Evolutionary conservation across 2,888 invertebrate species (phyloP).

Genomic region (Epinotia ramella): DNA sequence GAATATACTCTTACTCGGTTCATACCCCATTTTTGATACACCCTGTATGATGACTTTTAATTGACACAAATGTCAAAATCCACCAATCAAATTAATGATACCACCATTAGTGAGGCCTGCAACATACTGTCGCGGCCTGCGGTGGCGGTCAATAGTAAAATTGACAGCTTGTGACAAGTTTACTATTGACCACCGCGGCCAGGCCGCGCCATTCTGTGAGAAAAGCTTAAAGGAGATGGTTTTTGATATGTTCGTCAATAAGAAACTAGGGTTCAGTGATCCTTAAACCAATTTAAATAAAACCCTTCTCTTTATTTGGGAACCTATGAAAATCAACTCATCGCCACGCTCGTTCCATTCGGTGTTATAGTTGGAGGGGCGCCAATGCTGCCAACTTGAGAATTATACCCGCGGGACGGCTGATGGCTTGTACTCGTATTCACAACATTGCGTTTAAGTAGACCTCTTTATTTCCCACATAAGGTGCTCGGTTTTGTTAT

Average conservation of each 20-base stretch:
- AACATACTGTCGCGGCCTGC: too few relatives aligned
- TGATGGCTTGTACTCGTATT: constrained; percentile 42
- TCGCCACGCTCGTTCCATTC: constrained; percentile 22
- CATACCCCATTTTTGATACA: too few relatives aligned
- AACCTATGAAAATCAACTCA: constrained; percentile 41
- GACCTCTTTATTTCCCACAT: constrained; percentile 42
- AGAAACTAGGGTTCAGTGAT: background rate
- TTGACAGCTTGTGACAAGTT: too few relatives aligned
- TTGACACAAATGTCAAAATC: too few relatives aligned
- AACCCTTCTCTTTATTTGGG: constrained; percentile 4
- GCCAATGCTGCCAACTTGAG: constrained; percentile 43
- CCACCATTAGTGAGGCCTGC: too few relatives aligned
- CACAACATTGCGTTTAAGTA: constrained; percentile 44
- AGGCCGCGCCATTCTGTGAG: too few relatives aligned
- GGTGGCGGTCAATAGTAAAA: too few relatives aligned
- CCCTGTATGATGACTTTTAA: too few relatives aligned
- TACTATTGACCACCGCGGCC: too few relatives aligned
- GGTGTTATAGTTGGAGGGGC: constrained; percentile 40
- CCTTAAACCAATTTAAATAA: constrained; percentile 19
- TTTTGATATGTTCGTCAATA: background rate
- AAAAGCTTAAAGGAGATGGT: too few relatives aligned
- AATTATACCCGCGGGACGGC: constrained; percentile 37
- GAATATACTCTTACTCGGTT: too few relatives aligned
- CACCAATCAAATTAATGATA: too few relatives aligned
- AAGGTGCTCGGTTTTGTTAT: constrained; percentile 37